Evolutionary conservation across 2,797 vertebrate species (phyloP).

Genomic region (Urosaurus nigricauda): DNA sequence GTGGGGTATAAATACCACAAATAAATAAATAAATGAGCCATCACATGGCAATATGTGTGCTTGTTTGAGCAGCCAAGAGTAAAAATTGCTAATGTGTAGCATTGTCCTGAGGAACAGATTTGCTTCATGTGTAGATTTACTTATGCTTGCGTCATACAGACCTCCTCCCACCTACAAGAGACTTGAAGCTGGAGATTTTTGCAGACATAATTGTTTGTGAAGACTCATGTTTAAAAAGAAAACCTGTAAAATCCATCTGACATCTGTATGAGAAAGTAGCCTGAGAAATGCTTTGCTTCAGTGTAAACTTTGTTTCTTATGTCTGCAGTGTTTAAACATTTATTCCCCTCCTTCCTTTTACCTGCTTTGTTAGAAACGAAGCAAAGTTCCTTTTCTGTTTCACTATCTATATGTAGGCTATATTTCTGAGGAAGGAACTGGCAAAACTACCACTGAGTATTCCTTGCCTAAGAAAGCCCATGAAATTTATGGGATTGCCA

Average conservation of each 20-base stretch:
- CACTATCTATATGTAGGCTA: too few relatives aligned
- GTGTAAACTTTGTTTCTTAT: neutral
- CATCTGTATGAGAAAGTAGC: neutral
- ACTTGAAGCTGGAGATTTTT: neutral
- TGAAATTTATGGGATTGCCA: too few relatives aligned
- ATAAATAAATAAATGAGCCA: neutral
- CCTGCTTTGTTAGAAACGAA: neutral
- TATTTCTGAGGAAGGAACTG: too few relatives aligned
- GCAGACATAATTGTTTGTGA: conserved; percentile 3
- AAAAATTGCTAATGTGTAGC: neutral
- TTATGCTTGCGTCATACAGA: neutral
- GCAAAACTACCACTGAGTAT: too few relatives aligned
- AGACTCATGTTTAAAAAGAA: neutral
- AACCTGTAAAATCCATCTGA: neutral
- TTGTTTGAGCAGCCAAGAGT: neutral
- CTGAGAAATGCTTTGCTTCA: neutral
- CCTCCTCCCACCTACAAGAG: neutral
- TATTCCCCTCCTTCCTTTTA: neutral
- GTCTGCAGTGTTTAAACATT: neutral
- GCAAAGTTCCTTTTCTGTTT: neutral
- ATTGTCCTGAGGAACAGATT: neutral
- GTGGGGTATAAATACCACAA: too few relatives aligned
- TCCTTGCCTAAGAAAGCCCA: too few relatives aligned
- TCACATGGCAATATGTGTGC: neutral
- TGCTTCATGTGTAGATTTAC: neutral